Percentiles rank a stretch among this genome's conserved stretches.
These are phyloP conservation scores for Megaceryle alcyon DNA, from an alignment of 2,797 vertebrate species.

Conservation along the genomic window DNA sequence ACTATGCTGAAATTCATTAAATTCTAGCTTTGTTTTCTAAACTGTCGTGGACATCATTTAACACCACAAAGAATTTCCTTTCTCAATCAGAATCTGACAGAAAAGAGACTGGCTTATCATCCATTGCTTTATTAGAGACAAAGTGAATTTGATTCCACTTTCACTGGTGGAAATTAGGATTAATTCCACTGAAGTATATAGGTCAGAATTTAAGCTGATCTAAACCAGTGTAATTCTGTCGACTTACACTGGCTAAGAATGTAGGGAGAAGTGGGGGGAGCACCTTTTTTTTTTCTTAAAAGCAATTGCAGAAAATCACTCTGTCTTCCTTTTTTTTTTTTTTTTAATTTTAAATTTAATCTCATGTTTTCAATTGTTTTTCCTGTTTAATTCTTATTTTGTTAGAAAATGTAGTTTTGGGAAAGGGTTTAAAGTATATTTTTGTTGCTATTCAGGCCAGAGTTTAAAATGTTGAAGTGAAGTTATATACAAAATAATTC, in stretches of 20 bases:
- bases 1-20: neutral
- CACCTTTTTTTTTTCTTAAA: neutral
- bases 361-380: neutral
- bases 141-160: conserved; percentile 31
- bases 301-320: neutral
- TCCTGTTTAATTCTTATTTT: neutral
- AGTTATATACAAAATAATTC: neutral
- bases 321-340: neutral
- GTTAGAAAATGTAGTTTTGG: neutral
- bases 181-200: conserved; percentile 39
- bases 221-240: neutral
- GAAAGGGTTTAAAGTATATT: neutral
- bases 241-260: conserved; percentile 13
- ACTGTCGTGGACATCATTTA: neutral
- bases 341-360: neutral
- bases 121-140: neutral
- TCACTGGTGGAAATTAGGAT: conserved; percentile 52
- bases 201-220: conserved; percentile 57
- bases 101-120: neutral
- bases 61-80: neutral
- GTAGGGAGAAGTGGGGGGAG: neutral
- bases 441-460: neutral
- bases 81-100: neutral
- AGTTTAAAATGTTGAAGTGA: neutral
- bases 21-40: neutral